Conservation (phyloP, 2,797 vertebrate genomes). For the Thaleichthys pacificus region DNA sequence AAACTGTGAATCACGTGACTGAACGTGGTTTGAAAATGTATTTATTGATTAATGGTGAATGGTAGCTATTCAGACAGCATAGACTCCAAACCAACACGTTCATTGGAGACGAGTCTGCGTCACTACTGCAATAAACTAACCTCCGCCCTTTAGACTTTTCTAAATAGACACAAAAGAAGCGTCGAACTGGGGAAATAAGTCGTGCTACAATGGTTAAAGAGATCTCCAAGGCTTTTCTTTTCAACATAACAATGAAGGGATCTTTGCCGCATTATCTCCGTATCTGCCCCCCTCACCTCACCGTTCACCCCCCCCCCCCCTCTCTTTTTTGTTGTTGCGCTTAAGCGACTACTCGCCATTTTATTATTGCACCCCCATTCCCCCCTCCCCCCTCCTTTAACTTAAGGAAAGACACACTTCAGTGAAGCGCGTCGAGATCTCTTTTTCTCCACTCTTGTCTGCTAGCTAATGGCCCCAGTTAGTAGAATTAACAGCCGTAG, state of each 20-base stretch:
- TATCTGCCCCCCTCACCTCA: constrained; percentile 29
- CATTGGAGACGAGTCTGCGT: neutral
- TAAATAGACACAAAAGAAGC: constrained; percentile 17
- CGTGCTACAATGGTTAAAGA: constrained; percentile 44
- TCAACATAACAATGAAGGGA: constrained; percentile 34
- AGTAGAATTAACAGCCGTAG: constrained; percentile 36
- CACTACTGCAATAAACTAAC: constrained; percentile 2
- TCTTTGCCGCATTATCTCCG: constrained; percentile 30
- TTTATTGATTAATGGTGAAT: too few species aligned
- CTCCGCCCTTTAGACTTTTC: constrained; percentile 15
- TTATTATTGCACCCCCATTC: constrained; percentile 6
- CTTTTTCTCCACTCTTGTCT: constrained; percentile 33
- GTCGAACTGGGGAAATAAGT: constrained; percentile 25
- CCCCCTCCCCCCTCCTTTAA: constrained; percentile 24
- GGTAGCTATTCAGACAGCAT: too few species aligned
- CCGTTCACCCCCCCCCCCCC: constrained; percentile 17
- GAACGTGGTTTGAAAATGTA: too few species aligned
- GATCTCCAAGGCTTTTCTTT: constrained; percentile 38
- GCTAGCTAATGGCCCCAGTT: constrained; percentile 43
- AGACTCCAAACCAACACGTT: too few species aligned
- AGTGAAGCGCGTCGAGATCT: constrained; percentile 45
- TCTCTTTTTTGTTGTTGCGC: neutral
- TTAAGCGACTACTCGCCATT: too few species aligned
- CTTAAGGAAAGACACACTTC: constrained; percentile 46
- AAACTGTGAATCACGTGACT: too few species aligned